Evolutionary conservation across 1,140 invertebrate genomes (phyloP).

Genomic region (Lepidurus apus): DNA sequence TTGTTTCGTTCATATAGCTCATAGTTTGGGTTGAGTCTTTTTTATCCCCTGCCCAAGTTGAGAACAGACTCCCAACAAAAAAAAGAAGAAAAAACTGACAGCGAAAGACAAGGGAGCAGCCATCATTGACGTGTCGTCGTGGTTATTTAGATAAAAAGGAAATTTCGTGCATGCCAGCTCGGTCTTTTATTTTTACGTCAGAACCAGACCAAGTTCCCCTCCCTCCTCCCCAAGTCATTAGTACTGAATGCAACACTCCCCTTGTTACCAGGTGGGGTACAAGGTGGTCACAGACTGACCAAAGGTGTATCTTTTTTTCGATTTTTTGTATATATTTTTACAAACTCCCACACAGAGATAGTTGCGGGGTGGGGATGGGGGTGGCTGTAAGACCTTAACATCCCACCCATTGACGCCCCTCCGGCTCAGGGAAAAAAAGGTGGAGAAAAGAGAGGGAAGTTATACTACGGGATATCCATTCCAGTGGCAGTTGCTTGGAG

Average conservation of each 20-base stretch:
- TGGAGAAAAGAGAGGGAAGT: neutral
- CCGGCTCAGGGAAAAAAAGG: neutral
- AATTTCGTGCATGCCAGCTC: conserved; percentile 6
- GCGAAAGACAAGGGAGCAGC: conserved; percentile 3
- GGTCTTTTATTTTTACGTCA: neutral
- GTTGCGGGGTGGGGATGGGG: neutral
- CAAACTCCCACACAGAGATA: neutral
- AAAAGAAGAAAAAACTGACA: neutral
- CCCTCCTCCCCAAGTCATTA: neutral
- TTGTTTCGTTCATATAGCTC: too few species aligned
- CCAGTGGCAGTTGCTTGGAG: neutral
- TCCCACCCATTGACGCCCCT: neutral
- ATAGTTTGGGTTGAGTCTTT: too few species aligned
- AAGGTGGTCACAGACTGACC: neutral
- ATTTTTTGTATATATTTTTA: neutral
- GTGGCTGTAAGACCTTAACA: neutral
- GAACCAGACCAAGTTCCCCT: conserved; percentile 12
- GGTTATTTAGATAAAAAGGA: conserved; percentile 20
- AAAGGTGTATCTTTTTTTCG: neutral
- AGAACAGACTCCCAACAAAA: too few species aligned
- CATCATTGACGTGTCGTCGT: conserved; percentile 4
- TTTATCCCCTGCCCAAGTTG: too few species aligned
- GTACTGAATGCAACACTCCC: neutral
- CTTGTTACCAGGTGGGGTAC: neutral
- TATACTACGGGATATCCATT: neutral